Percentiles rank a stretch among this genome's conserved stretches.
These are phyloP conservation scores for Conus canariensis DNA, from an alignment of 2,888 invertebrate genomes.

Conservation along the genomic window DNA sequence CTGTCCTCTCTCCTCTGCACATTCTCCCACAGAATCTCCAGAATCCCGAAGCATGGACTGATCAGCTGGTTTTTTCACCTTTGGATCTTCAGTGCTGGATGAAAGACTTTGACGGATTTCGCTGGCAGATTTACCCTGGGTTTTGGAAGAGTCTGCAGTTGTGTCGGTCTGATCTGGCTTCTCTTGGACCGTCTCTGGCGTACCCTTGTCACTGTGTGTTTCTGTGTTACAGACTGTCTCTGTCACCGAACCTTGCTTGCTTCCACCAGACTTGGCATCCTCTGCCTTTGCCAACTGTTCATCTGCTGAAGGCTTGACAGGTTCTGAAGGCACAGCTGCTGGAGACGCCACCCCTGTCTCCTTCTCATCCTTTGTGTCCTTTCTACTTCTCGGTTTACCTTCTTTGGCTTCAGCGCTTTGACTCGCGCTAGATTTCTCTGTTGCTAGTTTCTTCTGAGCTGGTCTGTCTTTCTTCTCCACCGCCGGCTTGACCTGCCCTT, in stretches of 20 bases:
- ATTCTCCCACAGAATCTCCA: constrained; percentile 72
- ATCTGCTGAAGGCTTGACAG: background rate
- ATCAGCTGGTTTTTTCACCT: constrained; percentile 19
- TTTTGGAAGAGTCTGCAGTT: constrained; percentile 41
- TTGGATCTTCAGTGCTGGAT: background rate
- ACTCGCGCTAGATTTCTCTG: background rate
- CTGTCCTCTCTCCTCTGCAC: constrained; percentile 69
- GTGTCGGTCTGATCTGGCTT: constrained; percentile 48
- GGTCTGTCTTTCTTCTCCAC: constrained; percentile 9
- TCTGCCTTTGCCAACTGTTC: background rate
- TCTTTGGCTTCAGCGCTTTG: background rate
- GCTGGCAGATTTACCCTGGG: background rate
- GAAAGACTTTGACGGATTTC: constrained; percentile 19
- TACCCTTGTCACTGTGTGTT: background rate
- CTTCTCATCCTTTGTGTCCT: background rate
- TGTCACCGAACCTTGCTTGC: constrained; percentile 12
- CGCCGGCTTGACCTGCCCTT: constrained; percentile 23
- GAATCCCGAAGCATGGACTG: constrained; percentile 36
- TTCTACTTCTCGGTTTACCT: background rate
- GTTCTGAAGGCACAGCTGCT: background rate
- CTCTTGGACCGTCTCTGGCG: constrained; percentile 33
- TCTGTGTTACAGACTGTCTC: constrained; percentile 17
- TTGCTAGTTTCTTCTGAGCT: constrained; percentile 36
- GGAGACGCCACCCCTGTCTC: background rate
- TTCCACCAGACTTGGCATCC: background rate